phyloP scores from a whole-genome alignment of 2,113 vertebrate genomes.

The Bufo gargarizans region DNA sequence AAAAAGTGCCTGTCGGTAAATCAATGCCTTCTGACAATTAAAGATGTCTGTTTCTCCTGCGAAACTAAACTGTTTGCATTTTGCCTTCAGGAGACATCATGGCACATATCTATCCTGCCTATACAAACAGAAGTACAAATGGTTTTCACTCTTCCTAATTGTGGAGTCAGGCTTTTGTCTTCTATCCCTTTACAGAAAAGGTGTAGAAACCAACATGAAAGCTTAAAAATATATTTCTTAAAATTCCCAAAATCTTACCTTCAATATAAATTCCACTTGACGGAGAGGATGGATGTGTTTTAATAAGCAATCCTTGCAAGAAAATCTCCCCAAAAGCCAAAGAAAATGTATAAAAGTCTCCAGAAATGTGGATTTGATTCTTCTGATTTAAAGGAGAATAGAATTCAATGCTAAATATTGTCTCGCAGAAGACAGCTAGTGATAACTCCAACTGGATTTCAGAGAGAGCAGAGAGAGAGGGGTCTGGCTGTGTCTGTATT shows the following conservation, averaged over 20 bases:
- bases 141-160: neutral
- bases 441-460: slow-evolving; percentile 49
- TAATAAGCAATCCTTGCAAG: neutral
- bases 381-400: slow-evolving; percentile 14
- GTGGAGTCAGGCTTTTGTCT: neutral
- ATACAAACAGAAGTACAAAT: slow-evolving; percentile 27
- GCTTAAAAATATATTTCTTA: neutral
- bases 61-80: slow-evolving; percentile 45
- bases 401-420: neutral
- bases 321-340: slow-evolving; percentile 4
- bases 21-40: slow-evolving; percentile 12
- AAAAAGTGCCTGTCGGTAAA: slow-evolving; percentile 1
- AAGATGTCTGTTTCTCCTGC: slow-evolving; percentile 18
- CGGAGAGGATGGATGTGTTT: neutral
- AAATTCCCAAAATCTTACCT: slow-evolving; percentile 41
- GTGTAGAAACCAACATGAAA: neutral
- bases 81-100: slow-evolving; percentile 35
- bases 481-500: slow-evolving; percentile 53
- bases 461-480: slow-evolving; percentile 33
- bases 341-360: slow-evolving; percentile 18
- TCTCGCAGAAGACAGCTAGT: neutral
- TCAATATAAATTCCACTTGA: slow-evolving; percentile 32
- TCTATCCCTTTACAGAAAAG: neutral
- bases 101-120: neutral
- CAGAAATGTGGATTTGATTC: slow-evolving; percentile 16